These are phyloP conservation scores for Pterophyllum scalare DNA, from an alignment of 2,113 vertebrate genomes.

Conservation along the genomic window DNA sequence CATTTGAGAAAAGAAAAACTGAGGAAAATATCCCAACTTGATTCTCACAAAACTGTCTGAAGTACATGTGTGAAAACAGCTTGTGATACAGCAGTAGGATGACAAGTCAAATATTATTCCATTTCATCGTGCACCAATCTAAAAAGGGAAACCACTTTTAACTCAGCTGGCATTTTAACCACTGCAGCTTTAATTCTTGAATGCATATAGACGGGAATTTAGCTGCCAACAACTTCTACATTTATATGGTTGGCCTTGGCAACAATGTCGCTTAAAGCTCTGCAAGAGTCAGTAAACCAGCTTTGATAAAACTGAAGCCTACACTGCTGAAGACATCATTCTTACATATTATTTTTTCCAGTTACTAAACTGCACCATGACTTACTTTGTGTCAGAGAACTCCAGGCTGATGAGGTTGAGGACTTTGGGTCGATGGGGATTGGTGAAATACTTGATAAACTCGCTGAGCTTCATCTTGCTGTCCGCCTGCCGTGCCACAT, in stretches of 20 bases:
- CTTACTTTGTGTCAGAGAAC: slow-evolving; percentile 98
- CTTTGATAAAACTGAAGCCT: too few species aligned
- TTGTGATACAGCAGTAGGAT: neutral
- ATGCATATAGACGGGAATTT: too few species aligned
- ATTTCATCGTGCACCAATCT: neutral
- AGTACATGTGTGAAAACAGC: neutral
- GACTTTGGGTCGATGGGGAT: slow-evolving; percentile 91
- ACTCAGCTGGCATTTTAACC: neutral
- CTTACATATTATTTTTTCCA: too few species aligned
- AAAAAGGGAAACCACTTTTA: too few species aligned
- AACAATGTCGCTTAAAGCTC: neutral
- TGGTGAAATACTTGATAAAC: slow-evolving; percentile 95
- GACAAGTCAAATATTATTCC: neutral
- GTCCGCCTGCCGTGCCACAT: slow-evolving; percentile 98
- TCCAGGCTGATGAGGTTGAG: slow-evolving; percentile 99
- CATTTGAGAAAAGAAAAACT: neutral
- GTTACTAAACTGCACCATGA: neutral
- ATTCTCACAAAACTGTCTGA: neutral
- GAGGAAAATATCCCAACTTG: neutral
- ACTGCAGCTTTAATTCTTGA: too few species aligned
- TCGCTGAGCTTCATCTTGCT: slow-evolving; percentile 98
- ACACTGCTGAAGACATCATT: neutral
- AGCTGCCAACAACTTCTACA: neutral
- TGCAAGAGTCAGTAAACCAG: neutral
- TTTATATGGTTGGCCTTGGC: neutral